phyloP scores from a whole-genome alignment of 2,797 vertebrate genomes.

The Trachurus trachurus region DNA sequence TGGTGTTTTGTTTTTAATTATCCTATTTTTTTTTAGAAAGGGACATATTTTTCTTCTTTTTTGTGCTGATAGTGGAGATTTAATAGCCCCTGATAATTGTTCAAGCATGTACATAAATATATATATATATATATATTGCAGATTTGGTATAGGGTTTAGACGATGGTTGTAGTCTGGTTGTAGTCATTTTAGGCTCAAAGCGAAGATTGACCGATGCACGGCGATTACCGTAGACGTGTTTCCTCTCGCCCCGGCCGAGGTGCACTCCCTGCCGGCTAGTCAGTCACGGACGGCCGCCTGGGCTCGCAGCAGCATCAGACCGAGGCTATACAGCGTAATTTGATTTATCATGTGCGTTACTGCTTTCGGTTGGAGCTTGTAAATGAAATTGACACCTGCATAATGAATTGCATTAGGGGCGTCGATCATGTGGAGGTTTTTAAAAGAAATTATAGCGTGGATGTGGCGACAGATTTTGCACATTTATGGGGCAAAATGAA shows the following conservation, averaged over 20 bases:
- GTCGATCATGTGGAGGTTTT: conserved; percentile 41
- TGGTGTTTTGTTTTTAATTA: conserved; percentile 27
- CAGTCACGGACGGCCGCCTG: conserved; percentile 60
- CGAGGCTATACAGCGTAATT: conserved; percentile 29
- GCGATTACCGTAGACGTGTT: conserved; percentile 20
- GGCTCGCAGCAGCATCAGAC: conserved; percentile 50
- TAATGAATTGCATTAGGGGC: conserved; percentile 50
- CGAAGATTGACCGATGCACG: background rate
- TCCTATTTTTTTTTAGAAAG: background rate
- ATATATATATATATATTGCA: too few relatives aligned
- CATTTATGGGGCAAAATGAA: conserved; percentile 9
- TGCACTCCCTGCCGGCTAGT: conserved; percentile 69
- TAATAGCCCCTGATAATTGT: background rate
- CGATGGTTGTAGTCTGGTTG: background rate
- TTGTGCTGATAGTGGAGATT: background rate
- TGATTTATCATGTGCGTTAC: conserved; percentile 54
- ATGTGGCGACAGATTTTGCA: conserved; percentile 14
- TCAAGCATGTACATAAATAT: too few relatives aligned
- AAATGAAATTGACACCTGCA: conserved; percentile 46
- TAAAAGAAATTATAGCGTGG: conserved; percentile 3
- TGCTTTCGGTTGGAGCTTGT: conserved; percentile 35
- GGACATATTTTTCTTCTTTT: background rate
- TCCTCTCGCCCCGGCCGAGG: conserved; percentile 54
- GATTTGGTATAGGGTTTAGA: background rate
- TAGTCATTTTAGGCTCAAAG: background rate